A percentile compares a stretch with the other conserved stretches of the same genome.
Evolutionary conservation across 2,113 vertebrate genomes (phyloP).

Genomic region (Rafetus swinhoei): DNA sequence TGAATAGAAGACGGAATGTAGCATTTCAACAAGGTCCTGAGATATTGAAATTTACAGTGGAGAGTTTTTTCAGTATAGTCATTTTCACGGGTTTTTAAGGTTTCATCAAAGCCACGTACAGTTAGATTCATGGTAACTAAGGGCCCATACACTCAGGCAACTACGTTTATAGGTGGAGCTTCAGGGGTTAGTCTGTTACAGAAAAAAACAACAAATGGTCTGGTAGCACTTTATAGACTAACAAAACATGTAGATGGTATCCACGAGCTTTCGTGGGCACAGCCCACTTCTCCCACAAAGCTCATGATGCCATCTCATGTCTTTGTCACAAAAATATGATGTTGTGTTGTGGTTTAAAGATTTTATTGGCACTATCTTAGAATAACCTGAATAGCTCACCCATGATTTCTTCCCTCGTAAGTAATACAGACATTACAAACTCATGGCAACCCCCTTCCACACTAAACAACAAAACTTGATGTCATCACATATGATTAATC

Average conservation of each 20-base stretch:
- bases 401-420: neutral
- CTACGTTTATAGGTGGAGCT: neutral
- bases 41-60: neutral
- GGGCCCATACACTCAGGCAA: neutral
- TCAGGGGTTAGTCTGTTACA: too few relatives aligned
- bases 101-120: neutral
- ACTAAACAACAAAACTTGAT: neutral
- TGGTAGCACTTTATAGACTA: too few relatives aligned
- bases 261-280: too few relatives aligned
- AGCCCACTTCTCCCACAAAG: too few relatives aligned
- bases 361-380: neutral
- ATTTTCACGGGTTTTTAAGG: neutral
- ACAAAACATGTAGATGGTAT: too few relatives aligned
- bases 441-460: accelerated
- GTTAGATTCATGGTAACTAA: neutral
- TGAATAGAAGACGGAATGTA: accelerated
- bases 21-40: neutral
- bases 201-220: too few relatives aligned
- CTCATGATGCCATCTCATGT: too few relatives aligned
- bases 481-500: accelerated
- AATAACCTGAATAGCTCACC: neutral
- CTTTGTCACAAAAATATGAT: neutral
- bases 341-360: neutral
- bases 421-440: neutral
- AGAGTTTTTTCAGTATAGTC: neutral